Conservation (phyloP, 1,140 invertebrate species). For the Drosophila orosa region DNA sequence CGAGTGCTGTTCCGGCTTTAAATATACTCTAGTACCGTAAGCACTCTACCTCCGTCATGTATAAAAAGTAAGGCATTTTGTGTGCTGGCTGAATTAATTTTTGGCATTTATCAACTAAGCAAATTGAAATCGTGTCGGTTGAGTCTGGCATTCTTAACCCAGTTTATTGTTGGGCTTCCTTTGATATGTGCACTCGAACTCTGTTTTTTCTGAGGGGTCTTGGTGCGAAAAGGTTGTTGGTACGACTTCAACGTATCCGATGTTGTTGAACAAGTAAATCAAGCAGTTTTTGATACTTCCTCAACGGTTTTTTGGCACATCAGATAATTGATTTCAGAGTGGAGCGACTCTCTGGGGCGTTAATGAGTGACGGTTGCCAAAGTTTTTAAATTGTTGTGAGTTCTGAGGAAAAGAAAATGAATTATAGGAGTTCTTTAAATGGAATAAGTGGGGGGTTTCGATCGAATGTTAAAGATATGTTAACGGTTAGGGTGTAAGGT, state of each 20-base stretch:
- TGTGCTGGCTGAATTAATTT: conserved; percentile 71
- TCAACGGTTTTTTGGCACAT: conserved; percentile 61
- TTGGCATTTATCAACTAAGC: conserved; percentile 74
- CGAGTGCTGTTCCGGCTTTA: too few relatives aligned
- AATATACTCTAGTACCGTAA: background rate
- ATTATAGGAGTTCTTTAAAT: background rate
- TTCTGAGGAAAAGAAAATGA: background rate
- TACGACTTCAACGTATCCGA: conserved; percentile 4
- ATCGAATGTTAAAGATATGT: conserved; percentile 10
- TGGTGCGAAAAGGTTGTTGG: background rate
- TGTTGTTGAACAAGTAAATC: conserved; percentile 41
- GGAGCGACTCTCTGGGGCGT: conserved; percentile 42
- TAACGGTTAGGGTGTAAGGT: background rate
- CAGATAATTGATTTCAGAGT: conserved; percentile 77
- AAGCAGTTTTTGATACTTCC: conserved; percentile 43
- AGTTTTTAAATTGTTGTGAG: conserved; percentile 34
- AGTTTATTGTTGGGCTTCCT: conserved; percentile 58
- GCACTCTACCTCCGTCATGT: background rate
- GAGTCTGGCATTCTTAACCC: conserved; percentile 67
- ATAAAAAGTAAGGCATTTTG: conserved; percentile 51
- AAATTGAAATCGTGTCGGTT: conserved; percentile 78
- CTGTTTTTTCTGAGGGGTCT: conserved; percentile 13
- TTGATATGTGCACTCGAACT: conserved; percentile 59
- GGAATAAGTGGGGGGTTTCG: background rate
- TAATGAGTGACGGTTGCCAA: conserved; percentile 45